These are phyloP conservation scores for Euphydryas editha DNA, from an alignment of 2,888 invertebrate species.

Conservation along the genomic window DNA sequence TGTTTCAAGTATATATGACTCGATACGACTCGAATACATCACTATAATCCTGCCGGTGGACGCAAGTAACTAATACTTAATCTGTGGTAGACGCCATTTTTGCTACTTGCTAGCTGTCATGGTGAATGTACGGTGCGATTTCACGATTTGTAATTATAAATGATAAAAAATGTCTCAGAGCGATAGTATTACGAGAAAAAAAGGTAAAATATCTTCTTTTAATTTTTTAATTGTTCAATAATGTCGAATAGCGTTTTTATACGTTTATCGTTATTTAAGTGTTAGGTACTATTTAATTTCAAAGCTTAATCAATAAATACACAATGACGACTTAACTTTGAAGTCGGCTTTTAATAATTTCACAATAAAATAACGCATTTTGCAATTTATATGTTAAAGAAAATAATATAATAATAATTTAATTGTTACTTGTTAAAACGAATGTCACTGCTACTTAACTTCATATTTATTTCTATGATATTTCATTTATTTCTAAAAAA, in stretches of 20 bases:
- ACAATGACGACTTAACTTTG: slow-evolving; percentile 11
- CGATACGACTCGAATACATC: too few species aligned
- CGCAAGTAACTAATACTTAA: too few species aligned
- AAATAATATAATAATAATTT: background rate
- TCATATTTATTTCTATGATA: too few species aligned
- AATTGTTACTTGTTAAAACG: too few species aligned
- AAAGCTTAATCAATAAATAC: background rate
- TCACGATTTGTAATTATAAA: background rate
- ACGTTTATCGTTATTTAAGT: background rate
- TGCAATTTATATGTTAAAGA: background rate
- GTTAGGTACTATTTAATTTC: background rate
- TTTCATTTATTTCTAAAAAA: too few species aligned
- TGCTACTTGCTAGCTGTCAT: slow-evolving; percentile 10
- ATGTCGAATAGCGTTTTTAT: background rate
- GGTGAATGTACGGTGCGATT: slow-evolving; percentile 3
- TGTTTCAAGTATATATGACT: too few species aligned
- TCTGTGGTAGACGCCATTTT: slow-evolving; percentile 1
- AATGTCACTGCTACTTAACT: too few species aligned
- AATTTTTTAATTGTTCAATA: background rate
- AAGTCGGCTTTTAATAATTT: background rate
- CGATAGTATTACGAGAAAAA: background rate
- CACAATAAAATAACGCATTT: background rate
- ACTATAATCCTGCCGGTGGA: too few species aligned
- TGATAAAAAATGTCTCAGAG: slow-evolving; percentile 2
- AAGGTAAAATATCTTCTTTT: background rate